Evolutionary conservation across 2,888 invertebrate genomes (phyloP).

Genomic region (Mythimna albipuncta): DNA sequence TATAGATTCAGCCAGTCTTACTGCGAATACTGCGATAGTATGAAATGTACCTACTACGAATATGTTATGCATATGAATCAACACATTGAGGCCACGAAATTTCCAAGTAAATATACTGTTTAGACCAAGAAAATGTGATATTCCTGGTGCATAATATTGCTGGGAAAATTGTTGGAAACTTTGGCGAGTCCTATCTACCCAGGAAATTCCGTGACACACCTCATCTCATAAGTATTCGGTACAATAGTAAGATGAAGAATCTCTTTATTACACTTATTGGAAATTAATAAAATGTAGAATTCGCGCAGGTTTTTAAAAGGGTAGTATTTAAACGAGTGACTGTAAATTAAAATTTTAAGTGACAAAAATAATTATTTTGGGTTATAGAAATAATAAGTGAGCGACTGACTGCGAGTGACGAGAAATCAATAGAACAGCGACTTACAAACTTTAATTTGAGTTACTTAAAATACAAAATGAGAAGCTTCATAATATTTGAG

Average conservation of each 20-base stretch:
- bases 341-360: no score
- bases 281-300: background rate
- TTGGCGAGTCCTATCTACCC: slow-evolving; percentile 2
- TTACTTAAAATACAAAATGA: no score
- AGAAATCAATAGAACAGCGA: no score
- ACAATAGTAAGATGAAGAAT: background rate
- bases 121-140: slow-evolving; percentile 14
- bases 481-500: no score
- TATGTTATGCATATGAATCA: slow-evolving; percentile 23
- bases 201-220: slow-evolving; percentile 21
- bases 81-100: slow-evolving; percentile 33
- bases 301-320: no score
- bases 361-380: no score
- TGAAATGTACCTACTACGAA: slow-evolving; percentile 11
- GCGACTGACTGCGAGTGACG: no score
- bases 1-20: slow-evolving; percentile 26
- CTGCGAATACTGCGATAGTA: background rate
- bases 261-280: background rate
- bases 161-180: slow-evolving; percentile 9
- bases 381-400: no score
- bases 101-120: slow-evolving; percentile 37
- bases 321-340: no score
- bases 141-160: slow-evolving; percentile 30
- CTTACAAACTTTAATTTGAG: no score
- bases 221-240: background rate